Base-by-base conservation (phyloP, 2,797 vertebrate species). In the Liparis tanakae region DNA sequence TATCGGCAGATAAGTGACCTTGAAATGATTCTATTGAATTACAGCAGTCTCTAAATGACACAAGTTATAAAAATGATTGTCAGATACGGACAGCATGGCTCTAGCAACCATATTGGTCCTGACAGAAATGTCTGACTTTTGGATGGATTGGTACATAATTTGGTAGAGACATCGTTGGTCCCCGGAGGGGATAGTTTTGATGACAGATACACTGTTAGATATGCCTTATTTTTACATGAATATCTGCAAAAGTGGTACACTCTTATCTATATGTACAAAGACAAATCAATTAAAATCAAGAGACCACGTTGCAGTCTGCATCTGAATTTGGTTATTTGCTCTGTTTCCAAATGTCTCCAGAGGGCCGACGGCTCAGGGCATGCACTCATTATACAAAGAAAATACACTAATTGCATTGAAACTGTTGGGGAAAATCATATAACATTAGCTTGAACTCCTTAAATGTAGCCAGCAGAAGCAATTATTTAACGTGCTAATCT, bases 321-420 rank as follows among this genome's bases (percentile, higher is more conserved):
- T n/a, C 61, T 56, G 30, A 67, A 66, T 53, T 61, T 76, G 36
- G 58, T 15, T 34, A 50, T 63, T 36, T 63, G 8, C 51, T 59
- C 5, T 12, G 15, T 71, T 74, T 70, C 48, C n/a, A 56, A 39
- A 67, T 59, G 57, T 74, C 58, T 77, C 37, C 33, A 69, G 46
- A 64, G 64, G 44, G 54, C 66, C 74, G 64, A 76, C 62, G 44
- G 71, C 67, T 82, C 18, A 48, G 76, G 78, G 44, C 73, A 71
- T 18, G 34, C 57, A 61, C 69, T 84, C 76, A 85, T 83, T 80
- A 77, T 72, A 81, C 62, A 84, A 81, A 83, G 67, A 84, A 89
- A 88, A 87, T 67, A 65, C 77, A 84, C 51, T 72, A 87, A 90
- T 85, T 84, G 68, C 74, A 72, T 66, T 10, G 53, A 80, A 89